Evolutionary conservation across 2,888 invertebrate genomes (phyloP), one percentile per base, ranked within the genome.

Genomic region (Amphipyra berbera): DNA sequence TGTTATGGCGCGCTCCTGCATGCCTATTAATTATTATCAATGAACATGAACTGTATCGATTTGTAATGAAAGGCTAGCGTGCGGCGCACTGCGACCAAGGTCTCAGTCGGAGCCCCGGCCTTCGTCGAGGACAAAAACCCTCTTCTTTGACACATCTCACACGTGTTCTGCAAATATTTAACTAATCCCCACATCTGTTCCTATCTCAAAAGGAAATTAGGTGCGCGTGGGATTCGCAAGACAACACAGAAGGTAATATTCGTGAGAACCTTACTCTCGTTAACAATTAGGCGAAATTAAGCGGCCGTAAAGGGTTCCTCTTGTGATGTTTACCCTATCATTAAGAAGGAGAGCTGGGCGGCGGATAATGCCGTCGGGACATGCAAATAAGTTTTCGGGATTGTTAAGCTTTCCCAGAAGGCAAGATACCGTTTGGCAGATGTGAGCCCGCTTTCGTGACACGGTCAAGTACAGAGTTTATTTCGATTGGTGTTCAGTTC

Each of bases 401-500:
- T 90, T 83, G 88, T 89, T 89, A 90, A 90, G 90, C 90, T 89
- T 94, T 95, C 94, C 92, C 93, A 92, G 94, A 94, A 95, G 91
- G 90, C 88, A 82, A 90, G 87, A 90, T 95, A 91, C 93, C 92
- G 93, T 94, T 92, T 83, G 86, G 92, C 93, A 94, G 94, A 93
- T 94, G 93, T 84, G 85, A 85, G 85, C 85, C 85, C 83, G 82
- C 81, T 86, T 82, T 87, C 92, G 89, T 93, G 94, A 94, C 93
- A 93, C 92, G 93, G 93, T 93, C 93, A 92, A 91, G 90, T 90
- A 89, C 87, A 82, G 84, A 88, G 89, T 91, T 90, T 90, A 90
- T 92, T 93, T 91, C 90, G 92, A 91, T 89, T 87, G 89, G 87
- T 87, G 89, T 89, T 91, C 90, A 88, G 86, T 90, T 91, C 90